phyloP scores from a whole-genome alignment of 2,888 invertebrate genomes.

The Nineta flava region DNA sequence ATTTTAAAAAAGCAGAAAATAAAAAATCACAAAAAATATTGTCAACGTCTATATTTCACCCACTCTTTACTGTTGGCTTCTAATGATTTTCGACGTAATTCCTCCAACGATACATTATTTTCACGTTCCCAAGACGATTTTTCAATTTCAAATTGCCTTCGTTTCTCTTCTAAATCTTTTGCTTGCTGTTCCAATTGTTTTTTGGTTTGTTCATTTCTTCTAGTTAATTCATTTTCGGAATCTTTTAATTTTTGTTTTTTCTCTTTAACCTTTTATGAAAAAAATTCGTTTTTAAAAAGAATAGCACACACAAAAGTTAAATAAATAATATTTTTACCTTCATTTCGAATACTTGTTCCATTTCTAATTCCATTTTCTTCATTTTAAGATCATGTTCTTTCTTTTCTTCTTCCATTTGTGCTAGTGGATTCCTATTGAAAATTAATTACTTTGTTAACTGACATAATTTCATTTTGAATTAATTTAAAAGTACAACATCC shows the following conservation, averaged over 20 bases:
- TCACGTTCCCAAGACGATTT: constrained; percentile 80
- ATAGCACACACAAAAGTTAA: neutral
- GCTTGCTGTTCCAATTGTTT: constrained; percentile 66
- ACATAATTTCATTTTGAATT: neutral
- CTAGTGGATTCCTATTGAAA: constrained; percentile 78
- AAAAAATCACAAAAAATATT: too few species aligned
- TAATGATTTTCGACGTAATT: constrained; percentile 69
- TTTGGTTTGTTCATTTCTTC: constrained; percentile 66
- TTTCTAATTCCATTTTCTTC: constrained; percentile 97
- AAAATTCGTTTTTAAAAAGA: too few species aligned
- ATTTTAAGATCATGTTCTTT: constrained; percentile 90
- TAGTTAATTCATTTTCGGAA: constrained; percentile 82
- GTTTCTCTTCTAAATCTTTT: constrained; percentile 79
- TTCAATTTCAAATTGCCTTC: constrained; percentile 71
- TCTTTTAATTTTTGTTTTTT: constrained; percentile 93
- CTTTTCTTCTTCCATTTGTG: constrained; percentile 97
- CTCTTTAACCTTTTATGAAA: constrained; percentile 55
- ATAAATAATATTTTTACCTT: constrained; percentile 47
- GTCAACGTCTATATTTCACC: constrained; percentile 24
- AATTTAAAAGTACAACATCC: neutral
- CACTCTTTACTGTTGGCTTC: constrained; percentile 82
- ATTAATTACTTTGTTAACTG: constrained; percentile 4
- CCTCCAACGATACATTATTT: constrained; percentile 78
- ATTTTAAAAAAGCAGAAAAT: too few species aligned
- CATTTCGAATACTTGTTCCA: constrained; percentile 98